Evolutionary conservation across 2,797 vertebrate genomes (phyloP), one percentile per base, ranked within the genome.

Genomic region (Gymnodraco acuticeps): DNA sequence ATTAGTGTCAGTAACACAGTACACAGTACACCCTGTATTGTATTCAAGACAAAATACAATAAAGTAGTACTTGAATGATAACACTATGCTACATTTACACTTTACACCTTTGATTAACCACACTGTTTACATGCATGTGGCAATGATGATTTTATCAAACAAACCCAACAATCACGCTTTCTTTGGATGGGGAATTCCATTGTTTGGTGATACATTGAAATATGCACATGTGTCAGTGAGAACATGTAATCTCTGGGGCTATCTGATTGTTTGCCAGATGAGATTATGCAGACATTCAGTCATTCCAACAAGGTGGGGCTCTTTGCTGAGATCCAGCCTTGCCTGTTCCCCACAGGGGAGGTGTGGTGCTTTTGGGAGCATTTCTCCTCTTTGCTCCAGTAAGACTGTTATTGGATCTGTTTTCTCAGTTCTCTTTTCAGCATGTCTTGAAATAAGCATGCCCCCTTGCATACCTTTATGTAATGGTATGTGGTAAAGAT

Each of bases 251-350:
- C 63, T 89, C 71, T 51, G 13, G 64, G 60, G 70, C 41, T 51
- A 73, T 82, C 60, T 42, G 55, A 60, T 16, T 76, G 54, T 79
- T 87, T 78, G 72, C 75, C 80, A 87, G 71, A 77, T 72, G 59
- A 81, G 63, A 87, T 86, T 74, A 63, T 80, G 53, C 76, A 88
- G 79, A 92, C 81, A 75, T 91, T 78, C 47, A 51, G 82, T 78
- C 78, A 84, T 73, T 90, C 89, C 88, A 91, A 73, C 73, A 81
- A 91, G 89, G 87, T 89, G 89, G 90, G 88, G 93, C 88, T 82
- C 81, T 87, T 81, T 87, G 70, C 48, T 72, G 60, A 88, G 73
- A 87, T 89, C 61, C 72, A 76, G 83, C 88, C 88, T 82, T 76
- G 88, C 88, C 90, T 87, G 60, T 48, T 89, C 87, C 84, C 87